Evolutionary conservation across 1,140 invertebrate genomes (phyloP).

Genomic region (Heliconius congener): DNA sequence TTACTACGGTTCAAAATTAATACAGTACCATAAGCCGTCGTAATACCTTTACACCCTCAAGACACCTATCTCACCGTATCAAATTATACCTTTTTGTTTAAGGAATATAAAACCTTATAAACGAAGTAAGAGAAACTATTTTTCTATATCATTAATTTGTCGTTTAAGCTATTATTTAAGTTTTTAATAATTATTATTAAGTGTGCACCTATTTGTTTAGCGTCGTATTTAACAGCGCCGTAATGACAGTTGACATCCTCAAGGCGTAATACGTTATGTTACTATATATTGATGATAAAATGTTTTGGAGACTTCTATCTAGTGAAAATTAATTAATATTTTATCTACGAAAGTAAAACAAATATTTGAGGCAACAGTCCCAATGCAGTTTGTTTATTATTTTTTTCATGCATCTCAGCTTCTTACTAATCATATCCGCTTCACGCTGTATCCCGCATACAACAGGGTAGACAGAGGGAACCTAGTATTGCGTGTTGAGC

Average conservation of each 20-base stretch:
- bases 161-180: constrained; percentile 50
- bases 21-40: constrained; percentile 78
- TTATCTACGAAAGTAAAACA: neutral
- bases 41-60: constrained; percentile 74
- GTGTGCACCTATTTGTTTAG: constrained; percentile 77
- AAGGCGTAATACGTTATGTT: constrained; percentile 53
- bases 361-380: neutral
- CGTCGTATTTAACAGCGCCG: constrained; percentile 73
- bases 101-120: constrained; percentile 38
- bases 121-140: constrained; percentile 36
- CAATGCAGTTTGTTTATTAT: neutral
- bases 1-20: constrained; percentile 82
- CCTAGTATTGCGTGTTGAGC: too few relatives aligned
- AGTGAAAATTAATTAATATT: neutral
- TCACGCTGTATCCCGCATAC: too few relatives aligned
- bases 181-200: constrained; percentile 76
- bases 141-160: constrained; percentile 24
- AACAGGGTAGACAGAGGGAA: too few relatives aligned
- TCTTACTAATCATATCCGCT: constrained; percentile 29
- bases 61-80: constrained; percentile 73
- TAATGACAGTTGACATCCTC: constrained; percentile 74
- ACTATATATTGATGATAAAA: constrained; percentile 23
- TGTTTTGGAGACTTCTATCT: constrained; percentile 9
- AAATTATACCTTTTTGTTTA: constrained; percentile 59
- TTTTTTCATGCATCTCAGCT: constrained; percentile 41